Conservation (phyloP, 2,888 invertebrate species). For the Limnephilus marmoratus region DNA sequence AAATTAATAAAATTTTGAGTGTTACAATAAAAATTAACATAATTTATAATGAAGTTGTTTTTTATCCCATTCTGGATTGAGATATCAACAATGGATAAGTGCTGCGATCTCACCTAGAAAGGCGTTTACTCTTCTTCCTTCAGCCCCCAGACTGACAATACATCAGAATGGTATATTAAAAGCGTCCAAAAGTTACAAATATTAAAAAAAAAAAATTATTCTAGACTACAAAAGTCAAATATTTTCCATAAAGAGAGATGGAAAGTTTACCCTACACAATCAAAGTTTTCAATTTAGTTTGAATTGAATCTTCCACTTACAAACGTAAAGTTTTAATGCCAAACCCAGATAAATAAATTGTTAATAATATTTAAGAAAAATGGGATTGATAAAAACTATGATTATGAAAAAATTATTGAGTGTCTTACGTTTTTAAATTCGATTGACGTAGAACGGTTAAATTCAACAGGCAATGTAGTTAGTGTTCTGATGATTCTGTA, state of each 20-base stretch:
- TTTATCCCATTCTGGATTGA: constrained; percentile 75
- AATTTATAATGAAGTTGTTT: background rate
- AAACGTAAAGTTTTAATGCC: background rate
- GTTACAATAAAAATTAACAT: background rate
- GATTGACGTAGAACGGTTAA: background rate
- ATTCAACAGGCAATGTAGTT: background rate
- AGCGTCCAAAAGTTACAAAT: constrained; percentile 54
- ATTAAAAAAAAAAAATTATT: background rate
- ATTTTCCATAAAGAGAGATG: background rate
- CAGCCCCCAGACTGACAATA: constrained; percentile 60
- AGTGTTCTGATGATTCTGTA: background rate
- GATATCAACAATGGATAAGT: constrained; percentile 71
- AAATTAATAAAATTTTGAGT: background rate
- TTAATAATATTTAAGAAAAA: background rate
- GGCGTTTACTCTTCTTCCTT: constrained; percentile 68
- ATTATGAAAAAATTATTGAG: background rate
- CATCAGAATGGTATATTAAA: constrained; percentile 57
- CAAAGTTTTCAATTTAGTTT: background rate
- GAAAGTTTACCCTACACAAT: background rate
- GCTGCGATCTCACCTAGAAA: constrained; percentile 76
- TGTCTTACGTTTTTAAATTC: background rate
- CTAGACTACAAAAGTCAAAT: background rate
- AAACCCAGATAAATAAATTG: background rate
- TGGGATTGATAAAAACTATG: background rate
- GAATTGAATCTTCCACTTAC: background rate